Evolutionary conservation across 2,888 invertebrate species (phyloP), one percentile per base, ranked within the genome.

Genomic region (Rambutsinella grinnellia): DNA sequence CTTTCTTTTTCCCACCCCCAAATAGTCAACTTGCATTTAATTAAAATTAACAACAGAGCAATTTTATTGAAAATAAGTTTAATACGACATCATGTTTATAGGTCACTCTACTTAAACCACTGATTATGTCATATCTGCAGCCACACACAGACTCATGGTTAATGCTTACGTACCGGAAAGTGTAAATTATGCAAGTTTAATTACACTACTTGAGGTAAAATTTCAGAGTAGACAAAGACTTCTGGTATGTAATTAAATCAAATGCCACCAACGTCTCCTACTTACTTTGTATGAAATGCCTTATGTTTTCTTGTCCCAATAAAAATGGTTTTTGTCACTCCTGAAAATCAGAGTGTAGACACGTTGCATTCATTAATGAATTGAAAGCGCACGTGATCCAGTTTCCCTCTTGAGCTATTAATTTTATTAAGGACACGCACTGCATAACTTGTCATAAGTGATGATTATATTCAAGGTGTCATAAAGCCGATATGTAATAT

Each of bases 101-200:
- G 66, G 65, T 65, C 71, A 65, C 15, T 54, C 46, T 49, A 19
- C 17, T 36, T 36, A 36, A 36, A 36, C 19, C 49, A 17, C 19
- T 3, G 53, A 44, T 71, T 47, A 63, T 58, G 61, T 72, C 56
- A 70, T 62, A 47, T 24, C 49, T 13, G 8, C 24, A 60, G 13
- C 26, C 26, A 24, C 8, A 10, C 26, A 63, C 26, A 63, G 24
- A 21, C 51, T 53, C 62, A 62, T 26, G 62, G 62, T 49, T 19
- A 63, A 53, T 17, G 61, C 65, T 63, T 49, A 27, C 54, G 60
- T 61, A 66, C 72, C 72, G 72, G 72, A 74, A 74, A 74, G 36
- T 28, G 61, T 36, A 36, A 36, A 36, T 74, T 66, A 58, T 67
- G 58, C 24, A 58, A 58, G 58, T 44, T 19, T 24, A 67, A 67